Conservation (phyloP, 2,797 vertebrate species). For the Poeciliopsis presidionis region DNA sequence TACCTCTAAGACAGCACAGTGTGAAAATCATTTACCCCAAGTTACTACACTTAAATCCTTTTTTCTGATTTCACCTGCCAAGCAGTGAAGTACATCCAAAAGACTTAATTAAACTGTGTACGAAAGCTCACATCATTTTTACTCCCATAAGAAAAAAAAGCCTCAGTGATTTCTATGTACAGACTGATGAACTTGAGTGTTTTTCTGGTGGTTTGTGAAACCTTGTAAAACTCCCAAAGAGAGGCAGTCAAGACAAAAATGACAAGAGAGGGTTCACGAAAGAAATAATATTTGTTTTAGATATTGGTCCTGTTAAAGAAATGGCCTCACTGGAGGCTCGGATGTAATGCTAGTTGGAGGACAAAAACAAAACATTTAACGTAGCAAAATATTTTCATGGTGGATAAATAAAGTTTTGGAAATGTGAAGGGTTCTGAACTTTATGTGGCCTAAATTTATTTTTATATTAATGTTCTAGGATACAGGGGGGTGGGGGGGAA, state of each 20-base stretch:
- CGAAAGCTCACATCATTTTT: slow-evolving; percentile 38
- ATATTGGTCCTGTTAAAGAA: slow-evolving; percentile 32
- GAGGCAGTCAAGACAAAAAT: slow-evolving; percentile 71
- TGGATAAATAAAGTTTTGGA: background rate
- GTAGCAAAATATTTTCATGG: background rate
- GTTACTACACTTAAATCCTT: slow-evolving; percentile 29
- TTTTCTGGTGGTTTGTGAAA: slow-evolving; percentile 21
- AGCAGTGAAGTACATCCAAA: slow-evolving; percentile 60
- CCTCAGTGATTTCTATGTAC: slow-evolving; percentile 27
- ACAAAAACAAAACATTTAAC: background rate
- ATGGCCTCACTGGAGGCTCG: background rate
- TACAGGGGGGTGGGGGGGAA: too few species aligned
- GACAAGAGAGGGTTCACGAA: slow-evolving; percentile 24
- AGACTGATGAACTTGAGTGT: slow-evolving; percentile 31
- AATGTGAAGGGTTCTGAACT: slow-evolving; percentile 20
- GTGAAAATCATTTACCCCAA: slow-evolving; percentile 38
- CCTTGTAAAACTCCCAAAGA: slow-evolving; percentile 42
- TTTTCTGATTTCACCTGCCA: slow-evolving; percentile 27
- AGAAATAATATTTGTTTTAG: slow-evolving; percentile 7
- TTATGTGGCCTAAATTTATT: slow-evolving; percentile 14
- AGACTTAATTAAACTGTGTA: slow-evolving; percentile 21
- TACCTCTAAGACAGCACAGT: slow-evolving; percentile 39
- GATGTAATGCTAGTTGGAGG: background rate
- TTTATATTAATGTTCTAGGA: slow-evolving; percentile 4
- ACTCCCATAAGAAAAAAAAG: background rate